These are phyloP conservation scores for Hyperoplus lanceolatus DNA, from an alignment of 2,797 vertebrate species.

Conservation along the genomic window DNA sequence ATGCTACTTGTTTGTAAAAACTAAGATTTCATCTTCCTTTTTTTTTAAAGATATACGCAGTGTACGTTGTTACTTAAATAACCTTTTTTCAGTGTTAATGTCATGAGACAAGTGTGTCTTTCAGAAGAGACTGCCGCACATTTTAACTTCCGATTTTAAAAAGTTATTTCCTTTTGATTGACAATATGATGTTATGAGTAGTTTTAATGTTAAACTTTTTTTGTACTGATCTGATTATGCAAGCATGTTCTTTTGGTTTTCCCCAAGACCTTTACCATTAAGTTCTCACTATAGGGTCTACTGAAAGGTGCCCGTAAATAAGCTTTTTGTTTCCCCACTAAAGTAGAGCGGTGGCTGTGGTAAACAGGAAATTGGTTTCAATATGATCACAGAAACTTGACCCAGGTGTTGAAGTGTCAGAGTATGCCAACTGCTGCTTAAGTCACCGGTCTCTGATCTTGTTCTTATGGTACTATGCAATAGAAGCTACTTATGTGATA, in stretches of 20 bases:
- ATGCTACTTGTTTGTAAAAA: conserved; percentile 8
- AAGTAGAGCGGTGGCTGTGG: background rate
- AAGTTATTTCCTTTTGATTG: conserved; percentile 26
- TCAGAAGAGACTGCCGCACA: conserved; percentile 26
- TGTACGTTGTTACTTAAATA: conserved; percentile 21
- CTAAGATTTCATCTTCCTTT: background rate
- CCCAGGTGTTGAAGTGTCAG: conserved; percentile 7
- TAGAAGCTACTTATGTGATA: conserved; percentile 38
- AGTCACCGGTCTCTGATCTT: background rate
- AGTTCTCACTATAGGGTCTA: background rate
- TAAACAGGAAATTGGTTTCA: background rate
- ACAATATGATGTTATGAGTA: conserved; percentile 22
- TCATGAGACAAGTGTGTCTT: conserved; percentile 4
- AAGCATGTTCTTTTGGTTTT: conserved; percentile 26
- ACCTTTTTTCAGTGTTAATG: conserved; percentile 26
- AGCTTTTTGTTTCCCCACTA: background rate
- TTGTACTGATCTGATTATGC: conserved; percentile 52
- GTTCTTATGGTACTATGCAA: conserved; percentile 65
- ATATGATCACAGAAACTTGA: conserved; percentile 8
- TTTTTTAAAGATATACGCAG: conserved; percentile 13
- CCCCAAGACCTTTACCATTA: background rate
- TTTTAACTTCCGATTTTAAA: conserved; percentile 18
- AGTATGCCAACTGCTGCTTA: conserved; percentile 10
- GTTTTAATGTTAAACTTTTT: conserved; percentile 27
- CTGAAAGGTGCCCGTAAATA: background rate